Percentiles rank a stretch among this genome's conserved stretches.
These are phyloP conservation scores for Lepeophtheirus salmonis DNA, from an alignment of 1,140 invertebrate genomes.

Conservation along the genomic window DNA sequence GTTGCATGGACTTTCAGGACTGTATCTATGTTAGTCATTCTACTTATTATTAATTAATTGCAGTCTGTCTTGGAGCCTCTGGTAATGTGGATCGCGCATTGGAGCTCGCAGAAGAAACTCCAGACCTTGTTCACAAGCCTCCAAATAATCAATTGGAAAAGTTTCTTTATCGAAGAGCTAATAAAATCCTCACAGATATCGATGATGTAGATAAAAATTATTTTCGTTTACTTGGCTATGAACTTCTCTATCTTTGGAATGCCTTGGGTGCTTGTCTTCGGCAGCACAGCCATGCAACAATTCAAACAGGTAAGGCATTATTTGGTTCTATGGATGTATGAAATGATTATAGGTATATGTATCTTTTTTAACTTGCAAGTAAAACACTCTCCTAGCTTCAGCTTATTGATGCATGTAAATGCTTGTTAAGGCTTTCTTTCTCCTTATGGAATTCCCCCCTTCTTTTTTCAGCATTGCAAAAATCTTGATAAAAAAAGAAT, in stretches of 20 bases:
- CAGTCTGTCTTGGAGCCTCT: slow-evolving; percentile 36
- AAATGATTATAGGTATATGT: too few species aligned
- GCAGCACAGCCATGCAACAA: slow-evolving; percentile 29
- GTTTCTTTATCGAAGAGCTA: slow-evolving; percentile 25
- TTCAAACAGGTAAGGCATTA: slow-evolving; percentile 32
- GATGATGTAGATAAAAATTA: slow-evolving; percentile 25
- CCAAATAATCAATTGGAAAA: slow-evolving; percentile 31
- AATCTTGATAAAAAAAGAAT: too few species aligned
- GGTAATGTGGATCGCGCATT: slow-evolving; percentile 30
- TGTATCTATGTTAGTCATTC: background rate
- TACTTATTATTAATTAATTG: slow-evolving; percentile 1
- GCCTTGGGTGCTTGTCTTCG: slow-evolving; percentile 40
- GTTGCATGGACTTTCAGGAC: background rate
- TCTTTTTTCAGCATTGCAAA: too few species aligned
- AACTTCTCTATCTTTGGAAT: slow-evolving; percentile 52
- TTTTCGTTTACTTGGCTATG: slow-evolving; percentile 41
- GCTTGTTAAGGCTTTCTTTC: too few species aligned
- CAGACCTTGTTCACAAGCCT: slow-evolving; percentile 26
- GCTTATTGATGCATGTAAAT: too few species aligned
- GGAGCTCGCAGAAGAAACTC: slow-evolving; percentile 29
- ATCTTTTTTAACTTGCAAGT: too few species aligned
- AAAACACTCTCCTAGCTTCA: too few species aligned
- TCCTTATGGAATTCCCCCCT: too few species aligned
- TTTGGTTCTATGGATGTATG: too few species aligned
- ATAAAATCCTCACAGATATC: slow-evolving; percentile 24